Evolutionary conservation across 2,888 invertebrate genomes (phyloP).

Genomic region (Ischnus inquisitorius): DNA sequence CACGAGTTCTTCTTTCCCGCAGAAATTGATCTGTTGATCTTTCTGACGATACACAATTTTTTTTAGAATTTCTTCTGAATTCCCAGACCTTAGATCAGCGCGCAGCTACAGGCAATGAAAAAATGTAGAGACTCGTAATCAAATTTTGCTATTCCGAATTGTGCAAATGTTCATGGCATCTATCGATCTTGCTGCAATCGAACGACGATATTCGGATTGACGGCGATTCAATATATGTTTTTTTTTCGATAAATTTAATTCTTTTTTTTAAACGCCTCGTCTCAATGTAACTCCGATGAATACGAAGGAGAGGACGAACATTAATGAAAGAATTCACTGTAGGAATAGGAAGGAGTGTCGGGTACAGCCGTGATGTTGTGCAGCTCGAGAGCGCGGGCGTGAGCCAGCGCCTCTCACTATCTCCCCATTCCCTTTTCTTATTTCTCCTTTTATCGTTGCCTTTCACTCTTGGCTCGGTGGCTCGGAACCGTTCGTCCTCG

Average conservation of each 20-base stretch:
- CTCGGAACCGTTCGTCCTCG: slow-evolving; percentile 40
- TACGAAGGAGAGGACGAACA: background rate
- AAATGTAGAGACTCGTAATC: too few relatives aligned
- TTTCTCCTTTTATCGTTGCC: slow-evolving; percentile 52
- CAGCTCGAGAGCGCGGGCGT: slow-evolving; percentile 62
- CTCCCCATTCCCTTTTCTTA: slow-evolving; percentile 40
- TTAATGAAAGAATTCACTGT: slow-evolving; percentile 35
- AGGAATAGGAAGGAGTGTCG: slow-evolving; percentile 47
- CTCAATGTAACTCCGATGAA: background rate
- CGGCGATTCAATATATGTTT: too few relatives aligned
- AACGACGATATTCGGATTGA: too few relatives aligned
- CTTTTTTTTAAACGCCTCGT: background rate
- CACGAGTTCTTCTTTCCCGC: too few relatives aligned
- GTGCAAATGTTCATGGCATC: too few relatives aligned
- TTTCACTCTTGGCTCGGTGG: slow-evolving; percentile 45
- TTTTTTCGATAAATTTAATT: background rate
- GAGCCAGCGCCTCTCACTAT: slow-evolving; percentile 59
- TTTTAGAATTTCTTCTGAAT: too few relatives aligned
- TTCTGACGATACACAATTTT: too few relatives aligned
- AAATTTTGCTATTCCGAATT: too few relatives aligned
- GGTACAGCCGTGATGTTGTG: slow-evolving; percentile 48
- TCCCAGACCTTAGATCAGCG: too few relatives aligned
- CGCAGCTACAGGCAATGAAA: too few relatives aligned
- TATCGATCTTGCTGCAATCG: too few relatives aligned
- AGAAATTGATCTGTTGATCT: too few relatives aligned